Conservation (phyloP, 2,797 vertebrate species). For the Sebastes oblongus region DNA sequence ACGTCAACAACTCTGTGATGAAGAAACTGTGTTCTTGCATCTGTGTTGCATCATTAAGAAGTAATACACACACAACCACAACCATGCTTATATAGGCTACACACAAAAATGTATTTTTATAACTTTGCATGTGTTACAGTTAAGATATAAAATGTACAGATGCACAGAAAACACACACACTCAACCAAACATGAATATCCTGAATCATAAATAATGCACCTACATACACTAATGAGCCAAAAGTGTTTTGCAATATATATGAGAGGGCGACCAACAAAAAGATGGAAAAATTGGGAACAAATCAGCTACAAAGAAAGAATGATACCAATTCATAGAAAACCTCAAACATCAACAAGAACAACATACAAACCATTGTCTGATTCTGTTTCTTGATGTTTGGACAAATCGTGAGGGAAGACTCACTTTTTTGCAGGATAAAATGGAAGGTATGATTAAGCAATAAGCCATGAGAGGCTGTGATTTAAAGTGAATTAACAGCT, state of each 20-base stretch:
- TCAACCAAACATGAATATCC: not conserved
- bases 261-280: not conserved
- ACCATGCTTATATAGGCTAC: not conserved
- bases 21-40: constrained; percentile 41
- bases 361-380: not conserved
- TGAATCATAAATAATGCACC: constrained; percentile 12
- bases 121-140: not conserved
- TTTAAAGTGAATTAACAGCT: not conserved
- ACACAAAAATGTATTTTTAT: not conserved
- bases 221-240: not conserved
- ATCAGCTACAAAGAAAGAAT: not conserved
- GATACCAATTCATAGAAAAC: not conserved
- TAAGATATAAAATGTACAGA: constrained; percentile 1
- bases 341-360: not conserved
- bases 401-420: not conserved
- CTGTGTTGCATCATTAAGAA: constrained; percentile 51
- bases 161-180: not conserved
- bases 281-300: not conserved
- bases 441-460: not conserved
- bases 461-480: too few relatives aligned
- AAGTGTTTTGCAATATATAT: not conserved
- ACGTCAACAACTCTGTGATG: not conserved
- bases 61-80: constrained; percentile 2
- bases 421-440: not conserved
- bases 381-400: not conserved